Evolutionary conservation across 2,888 invertebrate species (phyloP).

Genomic region (Caenorhabditis sulstoni): DNA sequence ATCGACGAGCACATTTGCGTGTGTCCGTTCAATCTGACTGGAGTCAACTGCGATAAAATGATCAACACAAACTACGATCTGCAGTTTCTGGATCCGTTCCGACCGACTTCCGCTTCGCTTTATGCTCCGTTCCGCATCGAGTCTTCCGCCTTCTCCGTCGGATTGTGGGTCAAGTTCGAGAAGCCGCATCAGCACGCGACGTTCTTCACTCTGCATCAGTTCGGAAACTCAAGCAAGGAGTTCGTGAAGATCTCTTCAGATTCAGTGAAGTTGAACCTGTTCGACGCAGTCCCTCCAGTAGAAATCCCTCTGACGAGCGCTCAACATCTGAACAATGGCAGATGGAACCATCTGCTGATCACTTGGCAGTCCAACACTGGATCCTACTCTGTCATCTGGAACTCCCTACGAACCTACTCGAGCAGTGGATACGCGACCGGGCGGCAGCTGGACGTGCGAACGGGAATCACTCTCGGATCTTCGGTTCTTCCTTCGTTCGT

Average conservation of each 20-base stretch:
- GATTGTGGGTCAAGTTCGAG: slow-evolving; percentile 96
- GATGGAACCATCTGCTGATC: slow-evolving; percentile 92
- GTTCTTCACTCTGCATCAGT: slow-evolving; percentile 87
- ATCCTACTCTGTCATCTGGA: slow-evolving; percentile 92
- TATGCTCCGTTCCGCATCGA: slow-evolving; percentile 87
- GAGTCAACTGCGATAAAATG: slow-evolving; percentile 94
- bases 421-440: slow-evolving; percentile 91
- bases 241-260: slow-evolving; percentile 41
- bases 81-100: slow-evolving; percentile 91
- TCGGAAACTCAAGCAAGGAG: slow-evolving; percentile 9
- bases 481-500: slow-evolving; percentile 64
- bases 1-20: slow-evolving; percentile 92
- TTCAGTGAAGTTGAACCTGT: slow-evolving; percentile 38
- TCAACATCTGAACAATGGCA: slow-evolving; percentile 89
- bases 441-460: slow-evolving; percentile 85
- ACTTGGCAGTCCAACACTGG: slow-evolving; percentile 94
- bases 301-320: slow-evolving; percentile 69
- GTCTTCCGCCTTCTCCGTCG: slow-evolving; percentile 88
- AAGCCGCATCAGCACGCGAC: slow-evolving; percentile 87
- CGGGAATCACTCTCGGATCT: slow-evolving; percentile 53
- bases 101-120: slow-evolving; percentile 92
- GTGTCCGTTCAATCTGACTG: slow-evolving; percentile 96
- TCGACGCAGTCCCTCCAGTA: slow-evolving; percentile 48
- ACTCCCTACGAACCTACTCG: slow-evolving; percentile 94
- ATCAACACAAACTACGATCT: slow-evolving; percentile 98